These are phyloP conservation scores for Amia ocellicauda DNA, from an alignment of 2,113 vertebrate genomes.

Conservation along the genomic window DNA sequence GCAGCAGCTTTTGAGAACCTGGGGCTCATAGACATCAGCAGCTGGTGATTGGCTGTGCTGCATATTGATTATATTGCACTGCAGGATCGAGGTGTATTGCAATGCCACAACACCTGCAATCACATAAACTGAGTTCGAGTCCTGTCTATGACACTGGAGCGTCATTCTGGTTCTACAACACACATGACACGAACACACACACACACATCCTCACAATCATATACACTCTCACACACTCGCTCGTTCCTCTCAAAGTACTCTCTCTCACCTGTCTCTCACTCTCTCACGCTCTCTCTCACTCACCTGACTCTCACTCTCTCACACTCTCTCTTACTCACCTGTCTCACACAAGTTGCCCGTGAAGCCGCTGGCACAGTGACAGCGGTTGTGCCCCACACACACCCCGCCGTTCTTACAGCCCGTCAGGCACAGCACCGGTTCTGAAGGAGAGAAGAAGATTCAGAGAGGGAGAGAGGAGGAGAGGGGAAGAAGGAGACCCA, in stretches of 20 bases:
- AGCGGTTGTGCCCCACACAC: constrained; percentile 67
- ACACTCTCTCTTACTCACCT: constrained; percentile 42
- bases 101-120: neutral
- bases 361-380: constrained; percentile 60
- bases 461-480: too few relatives aligned
- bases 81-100: neutral
- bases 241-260: neutral
- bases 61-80: too few relatives aligned
- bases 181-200: neutral
- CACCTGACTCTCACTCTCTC: neutral
- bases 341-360: constrained; percentile 61
- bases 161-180: too few relatives aligned
- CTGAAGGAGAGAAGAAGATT: constrained; percentile 44
- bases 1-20: too few relatives aligned
- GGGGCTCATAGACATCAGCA: too few relatives aligned
- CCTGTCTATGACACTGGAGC: neutral
- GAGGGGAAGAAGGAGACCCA: too few relatives aligned
- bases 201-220: neutral
- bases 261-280: neutral
- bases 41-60: too few relatives aligned
- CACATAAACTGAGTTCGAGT: neutral
- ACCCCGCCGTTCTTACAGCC: constrained; percentile 57
- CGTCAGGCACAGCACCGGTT: constrained; percentile 59
- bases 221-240: neutral
- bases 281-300: neutral